Evolutionary conservation across 2,888 invertebrate genomes (phyloP).

Genomic region (Drosophila diplacantha): DNA sequence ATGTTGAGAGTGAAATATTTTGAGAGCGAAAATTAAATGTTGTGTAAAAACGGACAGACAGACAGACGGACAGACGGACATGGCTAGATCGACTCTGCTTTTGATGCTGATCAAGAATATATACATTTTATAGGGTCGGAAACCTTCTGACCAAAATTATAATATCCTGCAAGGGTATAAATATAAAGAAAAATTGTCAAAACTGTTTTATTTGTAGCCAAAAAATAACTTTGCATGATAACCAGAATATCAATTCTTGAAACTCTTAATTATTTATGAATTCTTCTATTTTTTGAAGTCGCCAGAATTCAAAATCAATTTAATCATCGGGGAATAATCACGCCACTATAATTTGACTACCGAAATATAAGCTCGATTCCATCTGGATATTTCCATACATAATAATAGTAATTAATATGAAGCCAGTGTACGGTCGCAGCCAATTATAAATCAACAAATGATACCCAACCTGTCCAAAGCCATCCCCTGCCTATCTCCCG

Average conservation of each 20-base stretch:
- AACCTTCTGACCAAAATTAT: too few species aligned
- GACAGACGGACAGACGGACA: too few species aligned
- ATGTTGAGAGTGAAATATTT: too few species aligned
- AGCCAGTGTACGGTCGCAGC: constrained; percentile 24
- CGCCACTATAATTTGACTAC: constrained; percentile 25
- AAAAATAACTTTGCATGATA: neutral
- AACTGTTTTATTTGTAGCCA: neutral
- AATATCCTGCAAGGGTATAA: too few species aligned
- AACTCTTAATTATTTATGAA: constrained; percentile 6
- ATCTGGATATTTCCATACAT: constrained; percentile 33
- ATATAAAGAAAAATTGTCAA: too few species aligned
- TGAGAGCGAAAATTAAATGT: too few species aligned
- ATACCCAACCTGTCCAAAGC: constrained; percentile 15
- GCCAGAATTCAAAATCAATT: constrained; percentile 23
- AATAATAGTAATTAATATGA: constrained; percentile 39
- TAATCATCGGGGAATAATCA: constrained; percentile 16
- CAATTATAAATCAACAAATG: constrained; percentile 43
- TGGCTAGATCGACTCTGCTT: too few species aligned
- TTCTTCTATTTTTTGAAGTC: neutral
- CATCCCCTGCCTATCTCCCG: constrained; percentile 2
- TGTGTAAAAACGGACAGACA: too few species aligned
- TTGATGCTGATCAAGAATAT: too few species aligned
- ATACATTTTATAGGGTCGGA: too few species aligned
- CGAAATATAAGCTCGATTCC: constrained; percentile 14
- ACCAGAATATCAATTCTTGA: constrained; percentile 16